These are phyloP conservation scores for Watersipora subatra DNA, from an alignment of 1,140 invertebrate genomes.

Conservation along the genomic window DNA sequence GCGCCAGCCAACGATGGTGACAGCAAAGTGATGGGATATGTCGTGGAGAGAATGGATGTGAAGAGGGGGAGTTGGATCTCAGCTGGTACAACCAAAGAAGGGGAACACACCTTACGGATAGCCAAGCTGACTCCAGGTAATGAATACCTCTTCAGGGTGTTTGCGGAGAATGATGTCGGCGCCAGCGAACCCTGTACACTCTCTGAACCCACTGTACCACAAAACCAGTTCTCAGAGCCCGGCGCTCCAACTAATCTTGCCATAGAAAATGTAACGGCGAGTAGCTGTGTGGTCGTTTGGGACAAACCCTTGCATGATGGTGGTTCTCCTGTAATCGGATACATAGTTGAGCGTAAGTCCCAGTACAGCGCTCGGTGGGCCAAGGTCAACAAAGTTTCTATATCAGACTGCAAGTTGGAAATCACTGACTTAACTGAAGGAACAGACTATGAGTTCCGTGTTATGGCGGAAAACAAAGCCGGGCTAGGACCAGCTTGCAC, in stretches of 20 bases:
- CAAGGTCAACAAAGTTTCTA: neutral
- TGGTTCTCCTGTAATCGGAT: slow-evolving; percentile 48
- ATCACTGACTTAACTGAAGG: slow-evolving; percentile 78
- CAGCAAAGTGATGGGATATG: slow-evolving; percentile 85
- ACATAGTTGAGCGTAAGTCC: slow-evolving; percentile 88
- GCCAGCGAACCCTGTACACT: slow-evolving; percentile 85
- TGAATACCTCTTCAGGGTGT: slow-evolving; percentile 81
- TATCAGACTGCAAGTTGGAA: slow-evolving; percentile 47
- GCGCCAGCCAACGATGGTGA: slow-evolving; percentile 82
- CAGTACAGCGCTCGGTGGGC: slow-evolving; percentile 50
- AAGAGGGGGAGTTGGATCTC: slow-evolving; percentile 27
- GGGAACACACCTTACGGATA: slow-evolving; percentile 43
- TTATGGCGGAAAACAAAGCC: slow-evolving; percentile 83
- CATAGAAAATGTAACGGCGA: slow-evolving; percentile 43
- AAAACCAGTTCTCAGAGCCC: slow-evolving; percentile 1
- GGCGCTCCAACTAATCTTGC: slow-evolving; percentile 42
- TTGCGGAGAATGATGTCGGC: slow-evolving; percentile 84
- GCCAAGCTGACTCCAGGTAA: slow-evolving; percentile 76
- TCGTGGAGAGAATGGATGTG: slow-evolving; percentile 63
- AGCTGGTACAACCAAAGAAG: slow-evolving; percentile 18
- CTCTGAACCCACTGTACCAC: slow-evolving; percentile 41
- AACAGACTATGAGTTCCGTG: slow-evolving; percentile 90
- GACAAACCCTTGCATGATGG: slow-evolving; percentile 31
- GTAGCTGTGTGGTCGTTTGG: slow-evolving; percentile 63
- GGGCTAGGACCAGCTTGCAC: slow-evolving; percentile 84